Evolutionary conservation across 2,797 vertebrate species (phyloP), one percentile per base, ranked within the genome.

Genomic region (Catostomus latipinnis): DNA sequence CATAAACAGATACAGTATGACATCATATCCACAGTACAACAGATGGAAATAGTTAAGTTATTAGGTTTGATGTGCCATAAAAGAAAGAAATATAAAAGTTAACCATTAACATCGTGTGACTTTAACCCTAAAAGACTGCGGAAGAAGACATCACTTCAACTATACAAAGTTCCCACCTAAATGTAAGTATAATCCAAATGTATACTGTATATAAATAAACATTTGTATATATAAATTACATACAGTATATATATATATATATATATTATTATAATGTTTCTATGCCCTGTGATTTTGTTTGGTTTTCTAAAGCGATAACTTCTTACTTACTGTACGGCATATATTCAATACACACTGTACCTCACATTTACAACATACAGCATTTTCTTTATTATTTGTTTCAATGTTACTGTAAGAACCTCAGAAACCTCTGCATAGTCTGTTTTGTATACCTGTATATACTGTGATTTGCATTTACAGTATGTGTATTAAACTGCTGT

Each of bases 51-150:
- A 53, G 0, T 16, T 11, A 4, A 54, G 50, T 72, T 79, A 79
- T 72, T 60, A 49, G 8, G 50, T 5, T 43, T 45, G 14, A 71
- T 57, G 12, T 65, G 78, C 67, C 76, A 81, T 85, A 81, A 85
- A 60, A 66, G 72, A 74, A 53, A 34, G 0, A 18, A 10, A 1
- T 6, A 48, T 48, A 34, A 8, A 16, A 45, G 71, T 81, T 78
- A 83, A 65, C 18, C 18, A 83, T 85, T 83, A 83, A 83, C 81
- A 16, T 74, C 60, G 9, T n/a, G 52, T 12, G 67, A 81, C 74
- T 81, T 68, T 75, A 81, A 77, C 76, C 76, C 68, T 16, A 52
- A 71, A 48, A 56, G 50, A 71, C 58, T 6, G 11, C 11, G 14
- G 68, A 78, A 79, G 16, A 57, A 12, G 18, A 79, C 22, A n/a